Evolutionary conservation across 2,113 vertebrate genomes (phyloP), one percentile per base, ranked within the genome.

Genomic region (Poicephalus meyeri): DNA sequence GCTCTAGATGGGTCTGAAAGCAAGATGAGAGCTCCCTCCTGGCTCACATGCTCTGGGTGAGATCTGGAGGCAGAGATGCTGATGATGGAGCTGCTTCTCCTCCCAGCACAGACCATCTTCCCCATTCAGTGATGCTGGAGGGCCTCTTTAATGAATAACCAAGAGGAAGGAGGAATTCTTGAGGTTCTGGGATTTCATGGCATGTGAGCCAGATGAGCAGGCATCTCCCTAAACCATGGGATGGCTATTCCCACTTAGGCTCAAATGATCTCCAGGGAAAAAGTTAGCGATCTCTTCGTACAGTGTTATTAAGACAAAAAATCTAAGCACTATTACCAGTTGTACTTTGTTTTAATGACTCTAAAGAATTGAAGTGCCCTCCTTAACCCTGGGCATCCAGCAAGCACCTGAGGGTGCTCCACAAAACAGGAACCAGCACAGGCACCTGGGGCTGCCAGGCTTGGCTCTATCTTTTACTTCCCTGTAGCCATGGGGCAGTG

Each of bases 61-160:
- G 60, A 65, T 21, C 31, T 0, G 1, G 74, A 18, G 31, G 12
- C 23, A 47, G 29, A 10, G 15, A 20, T 25, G 35, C 65, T n/a
- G 31, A 29, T 7, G 17, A 44, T 47, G 42, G 37, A 15, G 44
- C 49, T 35, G 28, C 64, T 23, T 41, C 29, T 66, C 16, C 39
- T 49, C 37, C 35, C 52, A 28, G 13, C 28, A 11, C 47, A 13
- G 46, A n/a, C 46, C 39, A 19, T 55, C 80, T 46, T 11, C 15
- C 16, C 50, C 1, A 0, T 29, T 39, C 0, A 1, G 26, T 20
- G 66, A 33, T 47, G 60, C 39, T 72, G 42, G 35, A 35, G 66
- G 41, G n/a, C 52, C 23, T 84, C 72, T 35, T 60, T 37, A 9
- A 25, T 6, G 41, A 79, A 18, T n/a, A 53, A 6, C 20, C 0